A percentile compares a stretch with the other conserved stretches of the same genome.
These are phyloP conservation scores for Australoheros facetus DNA, from an alignment of 2,797 vertebrate genomes.

Conservation along the genomic window DNA sequence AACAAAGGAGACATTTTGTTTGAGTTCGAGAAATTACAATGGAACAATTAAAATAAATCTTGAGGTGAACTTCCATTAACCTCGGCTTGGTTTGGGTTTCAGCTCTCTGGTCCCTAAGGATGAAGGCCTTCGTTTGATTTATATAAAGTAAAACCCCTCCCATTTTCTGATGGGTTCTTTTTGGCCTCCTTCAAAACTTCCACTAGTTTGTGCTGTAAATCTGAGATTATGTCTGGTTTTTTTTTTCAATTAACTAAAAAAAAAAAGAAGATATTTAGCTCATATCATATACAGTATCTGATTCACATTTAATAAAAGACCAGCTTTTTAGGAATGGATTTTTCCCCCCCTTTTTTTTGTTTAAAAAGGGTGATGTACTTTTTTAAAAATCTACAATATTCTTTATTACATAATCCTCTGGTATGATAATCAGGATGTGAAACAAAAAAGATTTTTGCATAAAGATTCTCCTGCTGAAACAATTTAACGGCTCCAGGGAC, in stretches of 20 bases:
- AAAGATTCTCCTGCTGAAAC: not conserved
- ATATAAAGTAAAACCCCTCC: slow-evolving; percentile 72
- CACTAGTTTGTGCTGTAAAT: slow-evolving; percentile 74
- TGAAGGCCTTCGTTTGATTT: slow-evolving; percentile 74
- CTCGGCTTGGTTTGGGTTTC: slow-evolving; percentile 77
- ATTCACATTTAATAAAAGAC: not conserved
- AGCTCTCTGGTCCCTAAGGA: slow-evolving; percentile 65
- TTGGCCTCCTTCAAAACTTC: slow-evolving; percentile 57
- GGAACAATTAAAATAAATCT: slow-evolving; percentile 85
- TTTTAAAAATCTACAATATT: not conserved
- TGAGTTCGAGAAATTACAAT: slow-evolving; percentile 77
- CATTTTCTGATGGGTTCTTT: slow-evolving; percentile 56
- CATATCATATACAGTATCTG: accelerated
- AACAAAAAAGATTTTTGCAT: not conserved
- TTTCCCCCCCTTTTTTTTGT: not conserved
- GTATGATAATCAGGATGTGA: not conserved
- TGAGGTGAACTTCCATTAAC: slow-evolving; percentile 81
- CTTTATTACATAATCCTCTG: accelerated
- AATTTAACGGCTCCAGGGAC: not conserved
- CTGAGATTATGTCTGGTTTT: accelerated
- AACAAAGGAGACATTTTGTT: slow-evolving; percentile 81
- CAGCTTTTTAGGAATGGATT: not conserved
- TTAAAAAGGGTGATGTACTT: not conserved
- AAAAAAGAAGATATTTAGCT: not conserved
- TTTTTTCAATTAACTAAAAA: slow-evolving; percentile 18